These are phyloP conservation scores for Macrosteles quadrilineatus DNA, from an alignment of 1,140 invertebrate genomes.

Conservation along the genomic window DNA sequence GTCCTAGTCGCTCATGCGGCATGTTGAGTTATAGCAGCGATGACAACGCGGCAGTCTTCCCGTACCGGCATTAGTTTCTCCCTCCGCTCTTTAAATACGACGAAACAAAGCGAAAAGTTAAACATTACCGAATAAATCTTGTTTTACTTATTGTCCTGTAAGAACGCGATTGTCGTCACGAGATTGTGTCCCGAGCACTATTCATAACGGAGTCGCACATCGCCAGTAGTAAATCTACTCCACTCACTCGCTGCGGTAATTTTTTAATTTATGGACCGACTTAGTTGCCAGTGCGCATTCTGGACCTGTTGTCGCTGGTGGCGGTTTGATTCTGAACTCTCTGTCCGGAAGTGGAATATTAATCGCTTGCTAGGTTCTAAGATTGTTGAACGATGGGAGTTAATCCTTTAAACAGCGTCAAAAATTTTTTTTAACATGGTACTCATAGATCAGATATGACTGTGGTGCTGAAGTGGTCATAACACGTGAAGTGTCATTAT, in stretches of 20 bases:
- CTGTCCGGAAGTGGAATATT: no score
- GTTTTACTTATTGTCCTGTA: slow-evolving; percentile 14
- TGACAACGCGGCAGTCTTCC: neutral
- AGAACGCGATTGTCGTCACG: slow-evolving; percentile 13
- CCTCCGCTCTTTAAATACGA: slow-evolving; percentile 11
- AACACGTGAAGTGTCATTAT: no score
- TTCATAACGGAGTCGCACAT: neutral
- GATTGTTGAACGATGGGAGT: no score
- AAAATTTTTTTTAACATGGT: no score
- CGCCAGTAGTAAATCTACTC: no score
- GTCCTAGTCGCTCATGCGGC: neutral
- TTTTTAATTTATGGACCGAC: slow-evolving; percentile 1
- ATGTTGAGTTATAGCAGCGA: neutral
- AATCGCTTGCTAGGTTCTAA: no score
- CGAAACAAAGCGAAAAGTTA: slow-evolving; percentile 16
- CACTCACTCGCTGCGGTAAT: neutral
- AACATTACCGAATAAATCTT: slow-evolving; percentile 16
- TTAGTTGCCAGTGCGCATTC: no score
- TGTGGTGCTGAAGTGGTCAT: no score
- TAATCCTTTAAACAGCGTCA: no score
- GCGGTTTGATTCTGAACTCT: no score
- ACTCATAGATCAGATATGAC: no score
- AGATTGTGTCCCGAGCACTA: neutral
- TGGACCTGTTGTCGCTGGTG: no score
- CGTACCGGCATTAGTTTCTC: neutral